phyloP scores from a whole-genome alignment of 1,140 invertebrate species.

The Tachypleus tridentatus region DNA sequence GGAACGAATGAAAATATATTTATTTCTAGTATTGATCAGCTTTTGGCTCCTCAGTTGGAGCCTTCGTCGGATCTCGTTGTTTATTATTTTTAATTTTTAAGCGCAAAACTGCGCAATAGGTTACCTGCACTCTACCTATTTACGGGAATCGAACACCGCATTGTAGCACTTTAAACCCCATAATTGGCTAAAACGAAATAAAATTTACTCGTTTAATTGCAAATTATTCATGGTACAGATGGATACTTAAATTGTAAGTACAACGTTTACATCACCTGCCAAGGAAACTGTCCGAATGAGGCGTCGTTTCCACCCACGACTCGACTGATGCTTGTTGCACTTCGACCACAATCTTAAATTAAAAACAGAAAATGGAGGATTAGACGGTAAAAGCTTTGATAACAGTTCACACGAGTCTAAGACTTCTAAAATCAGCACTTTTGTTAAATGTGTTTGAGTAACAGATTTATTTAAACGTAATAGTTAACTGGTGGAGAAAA shows the following conservation, averaged over 20 bases:
- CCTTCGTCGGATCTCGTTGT: too few species aligned
- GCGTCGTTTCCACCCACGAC: slow-evolving; percentile 89
- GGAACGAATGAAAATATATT: too few species aligned
- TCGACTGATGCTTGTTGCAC: slow-evolving; percentile 56
- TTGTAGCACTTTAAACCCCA: slow-evolving; percentile 2
- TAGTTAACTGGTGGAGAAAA: not conserved
- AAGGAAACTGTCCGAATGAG: slow-evolving; percentile 86
- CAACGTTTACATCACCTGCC: slow-evolving; percentile 71
- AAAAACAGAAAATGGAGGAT: not conserved
- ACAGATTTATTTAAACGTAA: not conserved
- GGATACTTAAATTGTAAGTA: too few species aligned
- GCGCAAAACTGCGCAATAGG: too few species aligned
- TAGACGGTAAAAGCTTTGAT: not conserved
- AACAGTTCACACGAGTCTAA: not conserved
- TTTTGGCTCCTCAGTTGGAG: too few species aligned
- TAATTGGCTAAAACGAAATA: slow-evolving; percentile 7
- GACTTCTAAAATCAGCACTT: not conserved
- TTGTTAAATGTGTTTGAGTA: not conserved
- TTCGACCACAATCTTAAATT: slow-evolving; percentile 32
- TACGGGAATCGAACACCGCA: too few species aligned
- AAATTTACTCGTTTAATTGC: too few species aligned
- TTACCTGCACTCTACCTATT: too few species aligned
- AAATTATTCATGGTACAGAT: too few species aligned
- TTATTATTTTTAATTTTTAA: too few species aligned
- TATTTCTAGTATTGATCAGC: too few species aligned